Percentiles rank a stretch among this genome's conserved stretches.
Conservation (phyloP, 2,113 vertebrate genomes). For the Dromiciops gliroides region DNA sequence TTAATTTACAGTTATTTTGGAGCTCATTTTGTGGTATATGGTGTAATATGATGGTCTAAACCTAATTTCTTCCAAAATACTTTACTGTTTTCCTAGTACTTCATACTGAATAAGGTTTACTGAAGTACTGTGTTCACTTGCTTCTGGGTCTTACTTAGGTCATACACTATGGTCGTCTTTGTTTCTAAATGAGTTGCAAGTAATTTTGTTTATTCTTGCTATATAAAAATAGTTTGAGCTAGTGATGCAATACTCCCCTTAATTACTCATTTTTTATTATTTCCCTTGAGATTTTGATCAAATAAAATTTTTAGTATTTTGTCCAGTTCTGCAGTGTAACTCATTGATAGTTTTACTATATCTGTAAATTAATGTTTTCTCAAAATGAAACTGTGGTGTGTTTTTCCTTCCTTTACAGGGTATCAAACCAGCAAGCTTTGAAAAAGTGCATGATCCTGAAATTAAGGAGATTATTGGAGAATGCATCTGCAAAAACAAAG, state of each 20-base stretch:
- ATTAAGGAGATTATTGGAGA: slow-evolving; percentile 99
- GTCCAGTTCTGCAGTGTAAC: background rate
- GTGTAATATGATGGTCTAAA: background rate
- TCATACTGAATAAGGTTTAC: background rate
- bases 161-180: background rate
- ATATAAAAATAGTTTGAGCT: background rate
- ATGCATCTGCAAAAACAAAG: slow-evolving; percentile 97
- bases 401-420: slow-evolving; percentile 84
- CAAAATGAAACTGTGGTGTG: background rate
- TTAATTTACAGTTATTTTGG: too few species aligned
- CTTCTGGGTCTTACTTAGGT: background rate
- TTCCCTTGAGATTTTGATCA: background rate
- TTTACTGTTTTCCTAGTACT: background rate
- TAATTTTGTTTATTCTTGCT: background rate
- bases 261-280: background rate
- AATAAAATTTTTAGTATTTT: background rate
- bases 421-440: slow-evolving; percentile 97
- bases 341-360: background rate
- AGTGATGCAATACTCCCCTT: background rate
- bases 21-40: background rate
- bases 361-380: background rate
- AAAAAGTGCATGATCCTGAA: slow-evolving; percentile 96
- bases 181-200: background rate
- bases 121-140: background rate
- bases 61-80: background rate